Percentiles rank a stretch among this genome's conserved stretches.
Evolutionary conservation across 2,888 invertebrate species (phyloP).

Genomic region (Dryococelus australis): DNA sequence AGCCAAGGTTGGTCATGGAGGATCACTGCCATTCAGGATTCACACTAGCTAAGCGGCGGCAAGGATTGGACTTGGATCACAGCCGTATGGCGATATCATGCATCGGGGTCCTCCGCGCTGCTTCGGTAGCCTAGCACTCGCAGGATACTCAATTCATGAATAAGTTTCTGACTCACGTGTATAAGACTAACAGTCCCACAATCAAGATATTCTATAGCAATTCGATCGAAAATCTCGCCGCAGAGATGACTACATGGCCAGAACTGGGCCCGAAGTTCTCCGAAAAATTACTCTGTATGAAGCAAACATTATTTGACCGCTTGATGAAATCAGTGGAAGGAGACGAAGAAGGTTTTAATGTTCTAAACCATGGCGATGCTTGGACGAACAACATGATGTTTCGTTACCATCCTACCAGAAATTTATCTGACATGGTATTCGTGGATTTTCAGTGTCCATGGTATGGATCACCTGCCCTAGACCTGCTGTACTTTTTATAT

Average conservation of each 20-base stretch:
- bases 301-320: background rate
- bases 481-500: background rate
- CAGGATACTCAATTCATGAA: no score
- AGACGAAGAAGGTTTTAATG: background rate
- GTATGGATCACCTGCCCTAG: background rate
- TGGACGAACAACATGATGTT: constrained; percentile 9
- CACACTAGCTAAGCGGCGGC: background rate
- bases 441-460: background rate
- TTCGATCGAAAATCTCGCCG: background rate
- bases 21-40: background rate
- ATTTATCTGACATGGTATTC: background rate
- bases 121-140: background rate
- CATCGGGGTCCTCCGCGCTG: background rate
- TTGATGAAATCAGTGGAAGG: background rate
- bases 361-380: background rate
- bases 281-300: background rate
- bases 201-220: no score
- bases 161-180: no score
- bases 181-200: no score
- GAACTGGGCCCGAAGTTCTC: background rate
- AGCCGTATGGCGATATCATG: background rate
- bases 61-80: background rate
- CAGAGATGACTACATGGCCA: background rate
- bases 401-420: background rate
- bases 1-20: background rate